These are phyloP conservation scores for Bujurquina vittata DNA, from an alignment of 2,113 vertebrate genomes.

Conservation along the genomic window DNA sequence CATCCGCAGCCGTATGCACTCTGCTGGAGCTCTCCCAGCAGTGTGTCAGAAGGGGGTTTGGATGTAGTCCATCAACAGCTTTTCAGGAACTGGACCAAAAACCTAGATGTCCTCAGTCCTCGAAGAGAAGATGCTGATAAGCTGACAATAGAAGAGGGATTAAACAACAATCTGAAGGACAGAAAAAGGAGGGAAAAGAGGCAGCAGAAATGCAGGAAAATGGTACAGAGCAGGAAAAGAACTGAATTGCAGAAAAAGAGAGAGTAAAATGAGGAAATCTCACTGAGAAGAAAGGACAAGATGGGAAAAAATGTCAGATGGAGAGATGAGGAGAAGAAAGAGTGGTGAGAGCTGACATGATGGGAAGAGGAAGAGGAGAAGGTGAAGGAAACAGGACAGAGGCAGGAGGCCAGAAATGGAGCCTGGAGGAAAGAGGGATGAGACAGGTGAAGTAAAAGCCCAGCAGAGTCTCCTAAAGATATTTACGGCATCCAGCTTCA, in stretches of 20 bases:
- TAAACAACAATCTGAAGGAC: neutral
- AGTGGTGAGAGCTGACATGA: slow-evolving; percentile 5
- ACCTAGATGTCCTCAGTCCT: neutral
- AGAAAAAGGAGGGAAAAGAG: neutral
- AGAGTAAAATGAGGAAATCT: neutral
- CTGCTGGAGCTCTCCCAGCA: neutral
- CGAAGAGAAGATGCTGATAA: neutral
- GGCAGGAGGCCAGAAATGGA: slow-evolving; percentile 19
- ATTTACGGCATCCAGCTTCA: slow-evolving; percentile 73
- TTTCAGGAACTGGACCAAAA: neutral
- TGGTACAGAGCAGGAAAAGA: neutral
- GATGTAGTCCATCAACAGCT: neutral
- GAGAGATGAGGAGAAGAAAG: neutral
- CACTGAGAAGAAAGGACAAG: neutral
- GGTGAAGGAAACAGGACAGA: slow-evolving; percentile 40
- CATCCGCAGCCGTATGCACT: neutral
- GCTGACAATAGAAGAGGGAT: neutral
- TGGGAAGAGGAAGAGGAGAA: slow-evolving; percentile 12
- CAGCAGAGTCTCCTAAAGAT: slow-evolving; percentile 66
- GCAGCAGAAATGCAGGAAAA: neutral
- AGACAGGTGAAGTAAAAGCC: slow-evolving; percentile 49
- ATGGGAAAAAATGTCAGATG: slow-evolving; percentile 13
- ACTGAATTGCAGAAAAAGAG: neutral
- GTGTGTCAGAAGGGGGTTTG: neutral
- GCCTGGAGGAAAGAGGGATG: slow-evolving; percentile 26